A percentile compares a stretch with the other conserved stretches of the same genome.
These are phyloP conservation scores for Lagothrix lagotricha DNA, from an alignment of 2,797 vertebrate genomes.

Conservation along the genomic window DNA sequence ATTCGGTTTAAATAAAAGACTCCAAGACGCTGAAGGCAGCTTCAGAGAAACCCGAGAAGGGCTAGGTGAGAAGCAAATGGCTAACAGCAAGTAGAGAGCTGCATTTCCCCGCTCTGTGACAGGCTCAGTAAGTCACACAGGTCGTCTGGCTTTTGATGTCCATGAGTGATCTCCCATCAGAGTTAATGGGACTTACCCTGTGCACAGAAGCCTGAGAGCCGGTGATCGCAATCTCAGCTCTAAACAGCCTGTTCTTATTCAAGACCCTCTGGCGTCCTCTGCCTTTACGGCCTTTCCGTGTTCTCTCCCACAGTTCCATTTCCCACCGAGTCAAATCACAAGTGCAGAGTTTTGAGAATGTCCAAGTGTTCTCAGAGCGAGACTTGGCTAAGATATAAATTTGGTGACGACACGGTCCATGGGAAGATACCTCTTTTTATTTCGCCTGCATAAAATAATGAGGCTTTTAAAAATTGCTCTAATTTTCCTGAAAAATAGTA, in stretches of 20 bases:
- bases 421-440: background rate
- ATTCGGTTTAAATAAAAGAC: background rate
- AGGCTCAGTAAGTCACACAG: background rate
- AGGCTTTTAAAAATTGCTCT: slow-evolving; percentile 4
- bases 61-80: accelerated
- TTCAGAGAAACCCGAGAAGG: background rate
- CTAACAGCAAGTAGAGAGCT: background rate
- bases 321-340: background rate
- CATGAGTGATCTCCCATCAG: accelerated
- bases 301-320: background rate
- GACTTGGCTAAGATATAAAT: background rate
- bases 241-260: too few relatives aligned
- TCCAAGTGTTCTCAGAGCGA: background rate
- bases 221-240: accelerated
- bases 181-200: background rate
- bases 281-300: accelerated
- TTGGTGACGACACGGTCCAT: background rate
- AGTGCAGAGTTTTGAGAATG: background rate
- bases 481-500: slow-evolving; percentile 47
- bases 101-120: too few relatives aligned
- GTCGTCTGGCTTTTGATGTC: background rate
- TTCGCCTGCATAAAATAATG: background rate
- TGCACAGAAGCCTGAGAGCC: accelerated
- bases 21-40: accelerated
- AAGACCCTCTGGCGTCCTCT: too few relatives aligned